These are phyloP conservation scores for Mechanitis messenoides DNA, from an alignment of 2,888 invertebrate species.

Conservation along the genomic window DNA sequence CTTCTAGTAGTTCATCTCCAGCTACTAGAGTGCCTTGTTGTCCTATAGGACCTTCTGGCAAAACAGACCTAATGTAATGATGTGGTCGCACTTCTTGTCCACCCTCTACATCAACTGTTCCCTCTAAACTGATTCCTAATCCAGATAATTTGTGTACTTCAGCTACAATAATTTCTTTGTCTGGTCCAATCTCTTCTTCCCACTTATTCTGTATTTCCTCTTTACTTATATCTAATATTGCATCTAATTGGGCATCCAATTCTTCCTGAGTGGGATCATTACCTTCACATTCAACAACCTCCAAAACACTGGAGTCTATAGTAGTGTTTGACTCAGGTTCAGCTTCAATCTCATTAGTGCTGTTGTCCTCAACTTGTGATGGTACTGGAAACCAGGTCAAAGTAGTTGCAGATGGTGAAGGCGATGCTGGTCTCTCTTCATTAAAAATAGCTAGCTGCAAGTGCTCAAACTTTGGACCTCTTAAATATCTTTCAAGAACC, in stretches of 20 bases:
- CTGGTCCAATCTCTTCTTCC: constrained; percentile 86
- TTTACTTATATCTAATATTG: constrained; percentile 71
- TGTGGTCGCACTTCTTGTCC: constrained; percentile 98
- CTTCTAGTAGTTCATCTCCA: constrained; percentile 97
- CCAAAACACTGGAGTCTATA: constrained; percentile 84
- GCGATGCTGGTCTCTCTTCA: constrained; percentile 75
- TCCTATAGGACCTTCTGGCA: constrained; percentile 97
- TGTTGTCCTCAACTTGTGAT: constrained; percentile 77
- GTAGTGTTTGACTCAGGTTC: constrained; percentile 88
- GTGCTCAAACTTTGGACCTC: constrained; percentile 95
- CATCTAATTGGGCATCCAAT: constrained; percentile 69
- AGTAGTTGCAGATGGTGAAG: constrained; percentile 88
- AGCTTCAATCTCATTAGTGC: constrained; percentile 81
- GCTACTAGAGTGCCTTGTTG: constrained; percentile 91
- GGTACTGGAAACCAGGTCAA: constrained; percentile 89
- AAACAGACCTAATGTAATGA: constrained; percentile 97
- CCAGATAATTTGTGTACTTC: constrained; percentile 95
- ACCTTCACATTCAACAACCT: constrained; percentile 68
- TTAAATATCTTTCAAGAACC: constrained; percentile 92
- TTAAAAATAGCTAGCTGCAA: constrained; percentile 89
- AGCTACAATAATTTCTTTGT: constrained; percentile 92
- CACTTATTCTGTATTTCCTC: constrained; percentile 87
- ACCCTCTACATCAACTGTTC: constrained; percentile 98
- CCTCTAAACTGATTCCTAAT: constrained; percentile 97
- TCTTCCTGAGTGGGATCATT: constrained; percentile 73